Base-by-base conservation (phyloP, 2,797 vertebrate species). In the Tokudaia tokunoshimensis region DNA sequence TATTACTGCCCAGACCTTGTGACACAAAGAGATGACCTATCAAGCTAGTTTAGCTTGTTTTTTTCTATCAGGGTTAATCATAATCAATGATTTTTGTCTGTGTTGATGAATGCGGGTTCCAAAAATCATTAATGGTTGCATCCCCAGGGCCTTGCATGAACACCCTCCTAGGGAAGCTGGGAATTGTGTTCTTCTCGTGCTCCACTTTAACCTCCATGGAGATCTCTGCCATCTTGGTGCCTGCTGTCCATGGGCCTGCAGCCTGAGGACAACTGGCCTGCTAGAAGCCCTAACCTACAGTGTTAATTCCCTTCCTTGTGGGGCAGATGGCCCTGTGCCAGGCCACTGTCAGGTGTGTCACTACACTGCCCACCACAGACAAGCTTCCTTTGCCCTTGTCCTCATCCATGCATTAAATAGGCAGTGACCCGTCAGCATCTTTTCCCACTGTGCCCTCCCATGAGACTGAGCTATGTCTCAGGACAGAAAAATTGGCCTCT, bases 1-100 rank as follows among this genome's bases (percentile, higher is more conserved):
- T 76, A 59, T 63, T 70, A 67, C 37, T 93, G 52, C 75, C 74
- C 26, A 88, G 72, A 85, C 65, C 94, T 75, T 88, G 83, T 65
- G 37, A 91, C 59, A 70, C n/a, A 65, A 86, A 85, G 26, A 88
- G 84, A 63, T 87, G 26, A 85, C 47, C 10, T 89, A 24, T 67
- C 26, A 52, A 61, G 70, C 59, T 76, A 70, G 72, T 72, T 83
- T 52, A 78, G 90, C 29, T 59, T 65, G 11, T 24, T 85, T 81
- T 63, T 63, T 24, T 63, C 37, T 63, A 2, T 55, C 47, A 2
- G 52, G 47, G 31, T 89, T 80, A 50, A 78, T 88, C 67, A 74
- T 61, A 6, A 22, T 17, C 19, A 65, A 5, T 65, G 65, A 22
- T 75, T 76, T 57, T 57, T 31, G 14, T 52, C 90, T 55, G 11